Evolutionary conservation across 2,888 invertebrate genomes (phyloP).

Genomic region (Electrophaes corylata): DNA sequence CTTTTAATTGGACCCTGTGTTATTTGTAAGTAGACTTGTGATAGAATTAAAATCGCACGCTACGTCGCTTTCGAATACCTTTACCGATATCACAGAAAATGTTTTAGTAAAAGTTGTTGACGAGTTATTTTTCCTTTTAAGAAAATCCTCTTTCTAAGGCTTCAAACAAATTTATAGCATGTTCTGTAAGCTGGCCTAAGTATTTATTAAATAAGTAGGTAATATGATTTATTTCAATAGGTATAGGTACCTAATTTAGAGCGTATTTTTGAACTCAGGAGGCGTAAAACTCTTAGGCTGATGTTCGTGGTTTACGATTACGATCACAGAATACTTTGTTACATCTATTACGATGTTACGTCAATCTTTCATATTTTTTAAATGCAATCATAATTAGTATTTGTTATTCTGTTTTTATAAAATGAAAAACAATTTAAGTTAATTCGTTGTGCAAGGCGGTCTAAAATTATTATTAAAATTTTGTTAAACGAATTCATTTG

Average conservation of each 20-base stretch:
- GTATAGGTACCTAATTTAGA: constrained; percentile 5
- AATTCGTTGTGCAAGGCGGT: constrained; percentile 1
- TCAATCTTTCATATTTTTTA: not conserved
- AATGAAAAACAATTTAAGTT: not conserved
- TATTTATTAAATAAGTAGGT: constrained; percentile 54
- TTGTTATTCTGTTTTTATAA: not conserved
- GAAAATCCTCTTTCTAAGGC: constrained; percentile 69
- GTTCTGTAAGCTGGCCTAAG: constrained; percentile 52
- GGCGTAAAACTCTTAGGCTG: not conserved
- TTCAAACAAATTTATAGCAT: constrained; percentile 71
- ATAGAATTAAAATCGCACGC: constrained; percentile 81
- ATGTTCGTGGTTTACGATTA: too few relatives aligned
- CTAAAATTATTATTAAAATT: constrained; percentile 18
- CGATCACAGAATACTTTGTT: too few relatives aligned
- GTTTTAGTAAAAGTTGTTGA: constrained; percentile 74
- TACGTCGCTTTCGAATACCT: constrained; percentile 71
- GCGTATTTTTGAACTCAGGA: not conserved
- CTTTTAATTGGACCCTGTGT: constrained; percentile 80
- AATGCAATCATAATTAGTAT: not conserved
- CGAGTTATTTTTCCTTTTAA: constrained; percentile 67
- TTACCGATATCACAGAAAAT: constrained; percentile 56
- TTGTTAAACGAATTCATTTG: constrained; percentile 60
- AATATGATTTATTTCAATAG: constrained; percentile 30
- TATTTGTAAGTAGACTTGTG: constrained; percentile 80
- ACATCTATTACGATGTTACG: too few relatives aligned